These are phyloP conservation scores for Sclerurus mexicanus DNA, from an alignment of 2,113 vertebrate species.

Conservation along the genomic window DNA sequence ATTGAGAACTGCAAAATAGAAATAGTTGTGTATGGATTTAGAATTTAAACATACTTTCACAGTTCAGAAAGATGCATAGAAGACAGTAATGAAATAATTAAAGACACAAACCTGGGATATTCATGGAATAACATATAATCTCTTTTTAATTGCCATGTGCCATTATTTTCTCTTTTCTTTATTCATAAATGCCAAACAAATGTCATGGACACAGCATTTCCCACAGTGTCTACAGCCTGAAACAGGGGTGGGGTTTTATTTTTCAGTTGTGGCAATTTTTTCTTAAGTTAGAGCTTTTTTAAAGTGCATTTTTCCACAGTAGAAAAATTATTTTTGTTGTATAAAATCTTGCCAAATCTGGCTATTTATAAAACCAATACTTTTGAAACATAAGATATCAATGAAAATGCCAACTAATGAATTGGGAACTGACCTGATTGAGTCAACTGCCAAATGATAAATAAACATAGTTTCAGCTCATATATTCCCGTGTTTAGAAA, in stretches of 20 bases:
- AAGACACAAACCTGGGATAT: background rate
- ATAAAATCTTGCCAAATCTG: slow-evolving; percentile 64
- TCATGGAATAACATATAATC: background rate
- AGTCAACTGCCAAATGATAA: slow-evolving; percentile 60
- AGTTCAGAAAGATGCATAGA: slow-evolving; percentile 36
- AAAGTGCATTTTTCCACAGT: slow-evolving; percentile 39
- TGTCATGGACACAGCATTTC: slow-evolving; percentile 72
- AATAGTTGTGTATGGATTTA: slow-evolving; percentile 1
- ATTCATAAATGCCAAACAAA: slow-evolving; percentile 81
- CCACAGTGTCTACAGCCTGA: slow-evolving; percentile 48
- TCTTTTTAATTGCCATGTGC: slow-evolving; percentile 65
- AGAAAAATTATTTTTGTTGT: slow-evolving; percentile 51
- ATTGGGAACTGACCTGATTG: slow-evolving; percentile 51
- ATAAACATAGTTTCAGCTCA: slow-evolving; percentile 41
- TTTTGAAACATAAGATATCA: slow-evolving; percentile 46
- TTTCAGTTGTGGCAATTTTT: background rate
- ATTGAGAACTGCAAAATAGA: slow-evolving; percentile 11
- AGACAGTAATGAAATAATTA: slow-evolving; percentile 10
- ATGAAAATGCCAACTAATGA: slow-evolving; percentile 60
- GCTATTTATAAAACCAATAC: slow-evolving; percentile 45
- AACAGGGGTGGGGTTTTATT: background rate
- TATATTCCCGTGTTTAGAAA: slow-evolving; percentile 23
- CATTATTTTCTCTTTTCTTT: slow-evolving; percentile 63
- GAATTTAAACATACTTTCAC: slow-evolving; percentile 27
- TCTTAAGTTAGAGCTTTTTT: slow-evolving; percentile 5